Evolutionary conservation across 2,888 invertebrate genomes (phyloP), one percentile per base, ranked within the genome.

Genomic region (Stictocephala bisonia): DNA sequence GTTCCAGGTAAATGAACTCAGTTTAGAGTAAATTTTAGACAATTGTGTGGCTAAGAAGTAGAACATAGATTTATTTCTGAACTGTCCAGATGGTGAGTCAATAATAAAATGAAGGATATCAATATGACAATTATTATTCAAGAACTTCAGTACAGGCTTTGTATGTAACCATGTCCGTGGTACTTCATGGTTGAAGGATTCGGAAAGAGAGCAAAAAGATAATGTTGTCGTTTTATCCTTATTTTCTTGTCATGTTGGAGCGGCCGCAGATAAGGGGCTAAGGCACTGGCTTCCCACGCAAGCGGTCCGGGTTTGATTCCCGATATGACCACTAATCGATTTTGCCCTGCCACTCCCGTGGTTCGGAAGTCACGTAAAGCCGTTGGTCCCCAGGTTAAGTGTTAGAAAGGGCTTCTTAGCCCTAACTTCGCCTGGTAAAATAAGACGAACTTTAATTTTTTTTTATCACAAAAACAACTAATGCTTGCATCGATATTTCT

Each of bases 51-150:
- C 26, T 26, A 56, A 26, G 4, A 56, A 26, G 13, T 26, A 56
- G 26, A 56, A 56, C 56, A 56, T 56, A 6, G 56, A 24, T 26
- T 56, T 56, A 26, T 56, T 56, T n/a, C 56, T 56, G 27, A 24
- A 56, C 27, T 56, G 56, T 26, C 56, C 56, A 9, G 56, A 56
- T 9, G 56, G 56, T 7, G 24, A 3, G 56, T 56, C 56, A 26
- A 20, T 56, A 22, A 56, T 26, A n/a, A 56, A 56, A 26, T 56
- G 56, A 7, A 56, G n/a, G 26, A 26, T 26, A 56, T 26, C 56
- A 24, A 26, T 26, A 24, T 22, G 24, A 26, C 26, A 6, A 56
- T 56, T 56, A 7, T 26, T 6, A 24, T 56, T 22, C 7, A 56
- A 6, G 56, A 26, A 26, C 24, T 56, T 9, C 27, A 56, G n/a